Evolutionary conservation across 2,888 invertebrate species (phyloP).

Genomic region (Endotricha flammealis): DNA sequence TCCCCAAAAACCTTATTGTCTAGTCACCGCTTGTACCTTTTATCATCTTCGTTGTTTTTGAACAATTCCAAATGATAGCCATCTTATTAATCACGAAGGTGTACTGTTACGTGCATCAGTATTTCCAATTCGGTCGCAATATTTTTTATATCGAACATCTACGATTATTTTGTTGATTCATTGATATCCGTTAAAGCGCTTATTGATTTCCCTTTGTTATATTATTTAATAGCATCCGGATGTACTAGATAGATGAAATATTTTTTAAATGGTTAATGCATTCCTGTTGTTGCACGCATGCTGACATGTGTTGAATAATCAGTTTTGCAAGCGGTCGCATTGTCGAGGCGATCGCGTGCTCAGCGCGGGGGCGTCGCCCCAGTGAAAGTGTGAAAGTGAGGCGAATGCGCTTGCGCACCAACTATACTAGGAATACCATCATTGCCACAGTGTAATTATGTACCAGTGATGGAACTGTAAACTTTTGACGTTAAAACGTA

Average conservation of each 20-base stretch:
- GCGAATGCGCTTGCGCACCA: conserved; percentile 57
- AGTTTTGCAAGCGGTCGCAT: conserved; percentile 58
- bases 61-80: conserved; percentile 44
- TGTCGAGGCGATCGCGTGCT: conserved; percentile 36
- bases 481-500: too few species aligned
- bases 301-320: conserved; percentile 57
- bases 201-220: conserved; percentile 30
- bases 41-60: conserved; percentile 47
- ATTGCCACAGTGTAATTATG: too few species aligned
- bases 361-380: conserved; percentile 63
- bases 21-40: conserved; percentile 35
- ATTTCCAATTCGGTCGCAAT: conserved; percentile 39
- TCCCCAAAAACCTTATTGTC: conserved; percentile 42
- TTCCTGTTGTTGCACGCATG: conserved; percentile 8
- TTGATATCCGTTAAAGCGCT: conserved; percentile 39
- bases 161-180: conserved; percentile 42
- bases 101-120: conserved; percentile 51
- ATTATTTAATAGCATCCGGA: conserved; percentile 13
- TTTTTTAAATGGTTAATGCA: conserved; percentile 1
- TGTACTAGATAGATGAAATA: conserved; percentile 8
- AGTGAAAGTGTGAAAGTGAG: conserved; percentile 79
- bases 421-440: conserved; percentile 23
- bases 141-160: conserved; percentile 45
- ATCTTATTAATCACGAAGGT: conserved; percentile 52
- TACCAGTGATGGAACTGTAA: too few species aligned